Conservation (phyloP, 2,888 invertebrate genomes). For the Charanyca ferruginea region DNA sequence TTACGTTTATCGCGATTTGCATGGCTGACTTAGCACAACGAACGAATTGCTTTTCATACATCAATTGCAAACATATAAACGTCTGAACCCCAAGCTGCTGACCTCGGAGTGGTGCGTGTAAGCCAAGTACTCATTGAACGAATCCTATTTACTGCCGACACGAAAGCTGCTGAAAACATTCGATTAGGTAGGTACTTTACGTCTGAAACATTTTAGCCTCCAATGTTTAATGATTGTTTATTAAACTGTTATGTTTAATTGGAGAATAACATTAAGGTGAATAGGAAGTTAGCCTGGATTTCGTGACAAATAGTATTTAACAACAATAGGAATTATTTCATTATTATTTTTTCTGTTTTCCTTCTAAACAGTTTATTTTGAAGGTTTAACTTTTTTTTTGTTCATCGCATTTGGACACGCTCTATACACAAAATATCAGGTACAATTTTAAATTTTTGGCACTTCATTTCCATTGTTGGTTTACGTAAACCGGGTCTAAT, state of each 20-base stretch:
- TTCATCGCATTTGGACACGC: background rate
- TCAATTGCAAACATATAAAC: slow-evolving; percentile 39
- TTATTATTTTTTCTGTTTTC: background rate
- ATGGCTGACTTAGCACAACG: slow-evolving; percentile 69
- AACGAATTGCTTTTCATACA: slow-evolving; percentile 58
- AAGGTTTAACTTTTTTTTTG: background rate
- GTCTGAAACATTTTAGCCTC: slow-evolving; percentile 15
- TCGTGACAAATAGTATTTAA: slow-evolving; percentile 29
- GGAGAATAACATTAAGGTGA: slow-evolving; percentile 14
- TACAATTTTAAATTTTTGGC: no score
- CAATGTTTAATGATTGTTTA: slow-evolving; percentile 19
- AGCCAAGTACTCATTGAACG: slow-evolving; percentile 31
- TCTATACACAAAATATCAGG: no score
- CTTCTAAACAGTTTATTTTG: background rate
- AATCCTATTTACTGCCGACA: slow-evolving; percentile 40
- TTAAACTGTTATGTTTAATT: slow-evolving; percentile 27
- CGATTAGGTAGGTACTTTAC: slow-evolving; percentile 24
- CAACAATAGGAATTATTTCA: no score
- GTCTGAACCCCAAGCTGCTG: slow-evolving; percentile 10
- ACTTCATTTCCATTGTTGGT: no score
- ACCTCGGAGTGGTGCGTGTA: slow-evolving; percentile 51
- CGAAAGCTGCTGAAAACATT: slow-evolving; percentile 49
- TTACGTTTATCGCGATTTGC: slow-evolving; percentile 82
- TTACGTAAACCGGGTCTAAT: no score
- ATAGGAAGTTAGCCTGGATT: slow-evolving; percentile 23